A percentile compares a stretch with the other conserved stretches of the same genome.
phyloP scores from a whole-genome alignment of 2,113 vertebrate genomes.

The Podilymbus podiceps region DNA sequence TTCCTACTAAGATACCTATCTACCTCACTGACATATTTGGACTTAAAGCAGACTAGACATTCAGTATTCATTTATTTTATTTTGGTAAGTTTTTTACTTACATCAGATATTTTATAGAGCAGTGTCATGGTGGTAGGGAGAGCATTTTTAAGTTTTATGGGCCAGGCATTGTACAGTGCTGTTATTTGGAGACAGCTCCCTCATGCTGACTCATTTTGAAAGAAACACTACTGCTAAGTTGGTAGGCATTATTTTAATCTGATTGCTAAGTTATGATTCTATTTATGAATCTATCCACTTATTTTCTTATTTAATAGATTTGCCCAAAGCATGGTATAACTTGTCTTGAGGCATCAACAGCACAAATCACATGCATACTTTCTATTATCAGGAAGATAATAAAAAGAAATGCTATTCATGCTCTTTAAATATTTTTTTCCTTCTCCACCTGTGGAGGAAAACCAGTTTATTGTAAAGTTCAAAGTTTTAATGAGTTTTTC shows the following conservation, averaged over 20 bases:
- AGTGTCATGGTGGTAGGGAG: background rate
- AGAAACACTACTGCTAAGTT: background rate
- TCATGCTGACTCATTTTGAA: background rate
- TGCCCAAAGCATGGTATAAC: background rate
- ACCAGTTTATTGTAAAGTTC: background rate
- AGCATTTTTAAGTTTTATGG: background rate
- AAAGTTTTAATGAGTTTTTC: background rate
- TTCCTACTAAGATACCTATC: background rate
- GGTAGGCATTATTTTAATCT: background rate
- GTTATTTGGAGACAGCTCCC: background rate
- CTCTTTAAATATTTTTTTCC: background rate
- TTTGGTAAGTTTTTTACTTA: background rate
- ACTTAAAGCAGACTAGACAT: background rate
- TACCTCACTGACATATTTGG: background rate
- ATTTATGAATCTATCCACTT: background rate
- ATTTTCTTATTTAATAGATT: background rate
- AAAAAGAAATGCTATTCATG: background rate
- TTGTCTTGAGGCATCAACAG: background rate
- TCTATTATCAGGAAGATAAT: background rate
- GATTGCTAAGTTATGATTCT: background rate
- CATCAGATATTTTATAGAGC: background rate
- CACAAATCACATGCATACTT: background rate
- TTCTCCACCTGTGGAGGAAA: background rate
- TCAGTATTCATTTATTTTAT: background rate
- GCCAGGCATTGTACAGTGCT: background rate